Conservation (phyloP, 2,113 vertebrate genomes). For the Tyrannus savana region DNA sequence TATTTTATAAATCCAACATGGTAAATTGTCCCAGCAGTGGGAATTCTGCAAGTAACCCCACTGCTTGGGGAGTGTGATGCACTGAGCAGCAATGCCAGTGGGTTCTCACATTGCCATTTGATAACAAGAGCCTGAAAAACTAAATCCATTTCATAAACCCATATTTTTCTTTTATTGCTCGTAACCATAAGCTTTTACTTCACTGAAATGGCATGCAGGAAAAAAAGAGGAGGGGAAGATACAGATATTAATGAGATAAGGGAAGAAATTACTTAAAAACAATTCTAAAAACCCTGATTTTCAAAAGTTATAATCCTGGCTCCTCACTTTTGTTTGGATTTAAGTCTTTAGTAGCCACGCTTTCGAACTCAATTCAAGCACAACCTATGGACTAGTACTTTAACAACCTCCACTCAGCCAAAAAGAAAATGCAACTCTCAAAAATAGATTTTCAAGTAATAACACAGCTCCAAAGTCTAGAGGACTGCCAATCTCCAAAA, state of each 20-base stretch:
- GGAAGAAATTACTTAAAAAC: background rate
- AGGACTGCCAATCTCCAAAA: background rate
- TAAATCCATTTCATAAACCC: background rate
- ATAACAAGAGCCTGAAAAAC: background rate
- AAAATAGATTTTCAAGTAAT: background rate
- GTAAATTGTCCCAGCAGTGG: background rate
- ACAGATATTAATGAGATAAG: background rate
- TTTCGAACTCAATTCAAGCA: background rate
- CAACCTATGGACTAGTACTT: background rate
- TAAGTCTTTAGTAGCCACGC: background rate
- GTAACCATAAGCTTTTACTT: background rate
- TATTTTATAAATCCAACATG: background rate
- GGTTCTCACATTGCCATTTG: background rate
- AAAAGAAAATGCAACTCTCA: background rate
- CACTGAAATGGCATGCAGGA: background rate
- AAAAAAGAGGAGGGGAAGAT: background rate
- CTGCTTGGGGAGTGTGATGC: rapidly evolving
- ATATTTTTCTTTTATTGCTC: slow-evolving; percentile 10
- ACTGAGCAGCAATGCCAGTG: background rate
- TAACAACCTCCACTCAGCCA: background rate
- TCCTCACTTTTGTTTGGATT: background rate
- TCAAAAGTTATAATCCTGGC: background rate
- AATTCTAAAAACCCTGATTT: background rate
- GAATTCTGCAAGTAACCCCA: background rate
- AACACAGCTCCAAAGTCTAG: background rate